Evolutionary conservation across 2,888 invertebrate genomes (phyloP).

Genomic region (Nephrotoma appendiculata): DNA sequence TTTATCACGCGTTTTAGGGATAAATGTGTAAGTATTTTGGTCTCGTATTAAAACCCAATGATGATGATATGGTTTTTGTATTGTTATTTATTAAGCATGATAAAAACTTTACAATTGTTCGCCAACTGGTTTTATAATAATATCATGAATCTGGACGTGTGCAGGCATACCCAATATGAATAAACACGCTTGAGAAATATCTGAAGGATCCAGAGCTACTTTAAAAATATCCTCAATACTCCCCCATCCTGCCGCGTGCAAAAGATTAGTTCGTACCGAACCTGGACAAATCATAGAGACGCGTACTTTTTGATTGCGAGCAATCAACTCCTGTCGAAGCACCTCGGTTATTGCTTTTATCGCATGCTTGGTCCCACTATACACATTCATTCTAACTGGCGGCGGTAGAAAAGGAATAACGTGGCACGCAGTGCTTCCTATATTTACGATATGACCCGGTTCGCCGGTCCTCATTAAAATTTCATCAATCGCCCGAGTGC

Average conservation of each 20-base stretch:
- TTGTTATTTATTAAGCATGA: too few species aligned
- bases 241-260: not conserved
- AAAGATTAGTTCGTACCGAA: not conserved
- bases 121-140: not conserved
- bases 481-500: constrained; percentile 32
- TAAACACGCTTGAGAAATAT: constrained; percentile 19
- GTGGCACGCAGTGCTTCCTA: constrained; percentile 30
- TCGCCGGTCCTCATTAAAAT: constrained; percentile 33
- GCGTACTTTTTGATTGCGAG: not conserved
- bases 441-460: constrained; percentile 33
- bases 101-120: not conserved
- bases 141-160: constrained; percentile 15
- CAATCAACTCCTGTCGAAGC: constrained; percentile 19
- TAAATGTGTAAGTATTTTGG: too few species aligned
- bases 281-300: not conserved
- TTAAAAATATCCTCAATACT: not conserved
- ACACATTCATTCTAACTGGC: constrained; percentile 15
- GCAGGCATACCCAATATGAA: constrained; percentile 22
- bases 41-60: too few species aligned
- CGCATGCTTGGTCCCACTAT: constrained; percentile 23
- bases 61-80: too few species aligned
- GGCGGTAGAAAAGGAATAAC: constrained; percentile 11
- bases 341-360: constrained; percentile 21
- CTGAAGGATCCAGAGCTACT: constrained; percentile 10
- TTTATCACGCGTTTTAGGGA: too few species aligned